Conservation (phyloP, 1,140 invertebrate species). For the Hypsibius dujardini region DNA sequence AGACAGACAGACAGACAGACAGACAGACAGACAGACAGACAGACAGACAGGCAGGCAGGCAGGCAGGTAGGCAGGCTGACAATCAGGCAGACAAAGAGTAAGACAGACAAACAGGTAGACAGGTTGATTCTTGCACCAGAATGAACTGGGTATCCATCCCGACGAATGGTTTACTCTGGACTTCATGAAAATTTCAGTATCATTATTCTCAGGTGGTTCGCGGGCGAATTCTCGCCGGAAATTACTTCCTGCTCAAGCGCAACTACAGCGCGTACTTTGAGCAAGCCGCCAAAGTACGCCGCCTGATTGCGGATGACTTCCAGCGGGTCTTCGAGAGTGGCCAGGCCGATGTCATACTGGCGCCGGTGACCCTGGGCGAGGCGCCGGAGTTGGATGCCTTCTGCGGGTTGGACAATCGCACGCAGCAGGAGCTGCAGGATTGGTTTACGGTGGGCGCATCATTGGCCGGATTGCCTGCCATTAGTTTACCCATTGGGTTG, state of each 20-base stretch:
- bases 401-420: conserved; percentile 53
- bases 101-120: no score
- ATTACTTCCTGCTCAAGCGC: conserved; percentile 73
- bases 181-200: no score
- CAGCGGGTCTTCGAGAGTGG: conserved; percentile 43
- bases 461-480: conserved; percentile 58
- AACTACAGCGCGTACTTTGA: conserved; percentile 85
- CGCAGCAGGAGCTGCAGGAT: conserved; percentile 72
- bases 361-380: conserved; percentile 69
- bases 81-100: no score
- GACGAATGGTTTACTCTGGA: no score
- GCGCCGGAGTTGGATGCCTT: conserved; percentile 66
- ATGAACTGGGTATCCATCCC: no score
- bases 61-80: no score
- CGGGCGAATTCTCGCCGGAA: conserved; percentile 80
- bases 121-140: no score
- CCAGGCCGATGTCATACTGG: conserved; percentile 64
- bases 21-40: no score
- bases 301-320: conserved; percentile 76
- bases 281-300: conserved; percentile 68
- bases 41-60: no score
- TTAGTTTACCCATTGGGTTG: conserved; percentile 64
- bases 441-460: conserved; percentile 73
- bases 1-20: no score
- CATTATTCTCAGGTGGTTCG: conserved; percentile 50